Conservation (phyloP, 1,140 invertebrate species). For the Heterodera carotae region DNA sequence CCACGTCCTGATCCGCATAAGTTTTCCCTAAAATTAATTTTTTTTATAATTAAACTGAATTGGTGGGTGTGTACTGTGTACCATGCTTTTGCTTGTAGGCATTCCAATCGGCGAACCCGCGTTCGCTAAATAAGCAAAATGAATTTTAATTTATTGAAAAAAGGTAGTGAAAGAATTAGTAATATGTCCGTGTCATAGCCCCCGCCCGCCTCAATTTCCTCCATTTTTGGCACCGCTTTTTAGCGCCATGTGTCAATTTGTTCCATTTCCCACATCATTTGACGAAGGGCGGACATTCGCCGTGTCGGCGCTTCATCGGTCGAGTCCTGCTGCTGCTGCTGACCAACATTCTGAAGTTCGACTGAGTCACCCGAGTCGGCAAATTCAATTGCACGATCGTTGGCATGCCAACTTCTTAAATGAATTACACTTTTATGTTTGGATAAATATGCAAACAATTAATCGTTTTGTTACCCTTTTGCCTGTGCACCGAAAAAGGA, state of each 20-base stretch:
- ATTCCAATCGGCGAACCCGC: constrained; percentile 18
- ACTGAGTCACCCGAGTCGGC: neutral
- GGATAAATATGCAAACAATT: no score
- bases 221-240: no score
- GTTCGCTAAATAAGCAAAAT: constrained; percentile 2
- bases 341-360: neutral
- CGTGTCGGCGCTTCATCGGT: neutral
- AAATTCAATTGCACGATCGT: constrained; percentile 1
- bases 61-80: no score
- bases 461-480: no score
- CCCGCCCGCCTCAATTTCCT: no score
- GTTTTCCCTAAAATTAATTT: constrained; percentile 44
- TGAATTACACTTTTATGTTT: no score
- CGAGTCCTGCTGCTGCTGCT: neutral
- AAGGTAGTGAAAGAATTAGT: no score
- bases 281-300: constrained; percentile 3
- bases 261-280: constrained; percentile 14
- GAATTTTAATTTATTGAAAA: neutral
- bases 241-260: no score
- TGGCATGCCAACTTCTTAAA: neutral
- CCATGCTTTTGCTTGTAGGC: constrained; percentile 23
- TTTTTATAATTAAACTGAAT: neutral
- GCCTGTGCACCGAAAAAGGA: no score
- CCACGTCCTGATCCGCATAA: constrained; percentile 50
- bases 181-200: neutral